A percentile compares a stretch with the other conserved stretches of the same genome.
phyloP scores from a whole-genome alignment of 2,113 vertebrate genomes.

The Antennarius striatus region DNA sequence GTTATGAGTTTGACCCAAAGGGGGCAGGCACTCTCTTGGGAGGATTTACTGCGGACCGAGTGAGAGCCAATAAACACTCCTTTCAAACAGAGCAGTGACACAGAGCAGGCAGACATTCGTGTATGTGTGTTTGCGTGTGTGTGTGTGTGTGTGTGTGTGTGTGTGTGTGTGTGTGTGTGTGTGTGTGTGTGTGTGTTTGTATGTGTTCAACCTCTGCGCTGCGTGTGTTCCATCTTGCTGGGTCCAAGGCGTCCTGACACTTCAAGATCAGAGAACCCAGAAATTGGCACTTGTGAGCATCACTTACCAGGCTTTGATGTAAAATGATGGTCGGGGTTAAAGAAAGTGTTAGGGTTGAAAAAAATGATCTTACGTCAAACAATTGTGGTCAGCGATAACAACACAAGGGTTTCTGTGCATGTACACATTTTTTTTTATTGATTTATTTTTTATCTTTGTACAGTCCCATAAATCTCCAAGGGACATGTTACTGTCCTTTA shows the following conservation, averaged over 20 bases:
- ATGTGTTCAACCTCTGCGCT: not conserved
- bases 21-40: constrained; percentile 42
- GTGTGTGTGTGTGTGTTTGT: not conserved
- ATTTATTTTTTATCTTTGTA: constrained; percentile 61
- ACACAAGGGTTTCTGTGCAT: not conserved
- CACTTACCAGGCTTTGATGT: constrained; percentile 48
- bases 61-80: constrained; percentile 56
- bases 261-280: constrained; percentile 48
- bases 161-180: too few species aligned
- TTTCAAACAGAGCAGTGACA: constrained; percentile 42
- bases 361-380: constrained; percentile 50
- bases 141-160: not conserved
- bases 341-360: constrained; percentile 37
- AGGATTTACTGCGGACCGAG: constrained; percentile 47
- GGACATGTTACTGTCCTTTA: constrained; percentile 54
- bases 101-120: constrained; percentile 10
- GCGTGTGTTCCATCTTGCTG: constrained; percentile 3
- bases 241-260: constrained; percentile 47
- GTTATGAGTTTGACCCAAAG: constrained; percentile 62
- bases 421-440: constrained; percentile 42
- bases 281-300: constrained; percentile 52
- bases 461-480: constrained; percentile 42
- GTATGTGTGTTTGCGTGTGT: constrained; percentile 4
- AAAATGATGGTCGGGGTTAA: constrained; percentile 45
- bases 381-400: constrained; percentile 27